phyloP scores from a whole-genome alignment of 2,797 vertebrate species.

The Peromyscus melanophrys region DNA sequence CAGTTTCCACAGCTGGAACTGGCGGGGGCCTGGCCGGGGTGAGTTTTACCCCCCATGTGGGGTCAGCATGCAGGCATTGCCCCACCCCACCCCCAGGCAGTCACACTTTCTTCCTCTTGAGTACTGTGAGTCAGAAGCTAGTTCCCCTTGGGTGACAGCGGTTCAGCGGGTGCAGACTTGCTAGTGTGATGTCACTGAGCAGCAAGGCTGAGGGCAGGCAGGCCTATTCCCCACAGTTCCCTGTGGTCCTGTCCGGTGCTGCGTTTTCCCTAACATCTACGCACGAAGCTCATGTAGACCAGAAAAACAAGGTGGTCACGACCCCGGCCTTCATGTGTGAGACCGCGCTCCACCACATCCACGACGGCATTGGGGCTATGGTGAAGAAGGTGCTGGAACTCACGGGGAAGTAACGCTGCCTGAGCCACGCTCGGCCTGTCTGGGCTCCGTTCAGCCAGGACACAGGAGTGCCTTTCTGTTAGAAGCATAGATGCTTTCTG shows the following conservation, averaged over 20 bases:
- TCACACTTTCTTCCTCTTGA: not conserved
- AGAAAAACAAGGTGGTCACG: slow-evolving; percentile 92
- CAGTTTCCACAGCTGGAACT: not conserved
- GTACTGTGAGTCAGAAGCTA: not conserved
- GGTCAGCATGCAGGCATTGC: not conserved
- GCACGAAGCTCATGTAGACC: slow-evolving; percentile 93
- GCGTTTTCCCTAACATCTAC: slow-evolving; percentile 87
- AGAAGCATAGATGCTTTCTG: rapidly evolving
- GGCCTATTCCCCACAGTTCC: rapidly evolving
- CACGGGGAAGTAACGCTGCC: slow-evolving; percentile 86
- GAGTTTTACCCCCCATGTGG: not conserved
- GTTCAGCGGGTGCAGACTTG: not conserved
- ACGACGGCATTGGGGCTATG: slow-evolving; percentile 94
- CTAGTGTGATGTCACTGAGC: not conserved
- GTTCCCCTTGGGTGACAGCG: too few relatives aligned
- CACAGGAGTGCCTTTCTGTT: too few relatives aligned
- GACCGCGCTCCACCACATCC: slow-evolving; percentile 91
- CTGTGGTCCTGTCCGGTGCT: rapidly evolving
- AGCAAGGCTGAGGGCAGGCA: not conserved
- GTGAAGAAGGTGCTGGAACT: slow-evolving; percentile 92
- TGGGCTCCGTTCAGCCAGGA: not conserved
- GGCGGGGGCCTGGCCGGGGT: not conserved
- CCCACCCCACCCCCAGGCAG: too few relatives aligned
- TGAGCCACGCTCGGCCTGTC: not conserved
- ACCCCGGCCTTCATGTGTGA: slow-evolving; percentile 95